Evolutionary conservation across 37 sponge, comb jelly and placozoan genomes (phyloP).

Genomic region (Petrosia ficiformis): DNA sequence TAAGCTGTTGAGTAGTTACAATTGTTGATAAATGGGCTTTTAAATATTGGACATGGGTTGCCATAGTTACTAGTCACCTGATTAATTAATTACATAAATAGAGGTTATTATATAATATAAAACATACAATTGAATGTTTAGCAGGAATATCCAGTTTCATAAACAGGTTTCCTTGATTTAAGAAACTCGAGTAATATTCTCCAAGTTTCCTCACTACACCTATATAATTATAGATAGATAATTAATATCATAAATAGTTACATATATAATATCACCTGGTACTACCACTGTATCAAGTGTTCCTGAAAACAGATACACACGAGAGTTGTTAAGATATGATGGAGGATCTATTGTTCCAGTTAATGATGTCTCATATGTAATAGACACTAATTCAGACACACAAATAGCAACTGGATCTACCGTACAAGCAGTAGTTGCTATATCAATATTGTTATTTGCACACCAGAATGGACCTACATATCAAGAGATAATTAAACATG

Average conservation of each 20-base stretch:
- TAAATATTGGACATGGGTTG: slow-evolving; percentile 27
- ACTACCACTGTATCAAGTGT: slow-evolving; percentile 53
- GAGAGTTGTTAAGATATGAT: slow-evolving; percentile 24
- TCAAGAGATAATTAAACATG: neutral
- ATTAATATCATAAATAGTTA: neutral
- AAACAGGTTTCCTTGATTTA: slow-evolving; percentile 7
- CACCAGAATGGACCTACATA: slow-evolving; percentile 71
- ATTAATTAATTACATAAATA: neutral
- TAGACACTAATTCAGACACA: slow-evolving; percentile 49
- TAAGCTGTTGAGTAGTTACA: slow-evolving; percentile 65
- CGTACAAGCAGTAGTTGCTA: slow-evolving; percentile 58
- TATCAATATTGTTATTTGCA: slow-evolving; percentile 42
- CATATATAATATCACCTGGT: slow-evolving; percentile 25
- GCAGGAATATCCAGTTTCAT: slow-evolving; percentile 54
- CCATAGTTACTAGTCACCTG: slow-evolving; percentile 76
- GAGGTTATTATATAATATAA: neutral
- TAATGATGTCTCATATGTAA: slow-evolving; percentile 43
- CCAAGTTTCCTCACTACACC: slow-evolving; percentile 57
- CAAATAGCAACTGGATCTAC: slow-evolving; percentile 36
- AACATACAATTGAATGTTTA: slow-evolving; percentile 52
- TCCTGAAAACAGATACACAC: slow-evolving; percentile 71
- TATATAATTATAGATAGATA: neutral
- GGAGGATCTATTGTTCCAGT: slow-evolving; percentile 51
- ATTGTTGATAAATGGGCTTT: slow-evolving; percentile 74
- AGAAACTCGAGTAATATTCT: slow-evolving; percentile 55